Percentiles rank a stretch among this genome's conserved stretches.
Evolutionary conservation across 2,888 invertebrate species (phyloP).

Genomic region (Phorcus lineatus): DNA sequence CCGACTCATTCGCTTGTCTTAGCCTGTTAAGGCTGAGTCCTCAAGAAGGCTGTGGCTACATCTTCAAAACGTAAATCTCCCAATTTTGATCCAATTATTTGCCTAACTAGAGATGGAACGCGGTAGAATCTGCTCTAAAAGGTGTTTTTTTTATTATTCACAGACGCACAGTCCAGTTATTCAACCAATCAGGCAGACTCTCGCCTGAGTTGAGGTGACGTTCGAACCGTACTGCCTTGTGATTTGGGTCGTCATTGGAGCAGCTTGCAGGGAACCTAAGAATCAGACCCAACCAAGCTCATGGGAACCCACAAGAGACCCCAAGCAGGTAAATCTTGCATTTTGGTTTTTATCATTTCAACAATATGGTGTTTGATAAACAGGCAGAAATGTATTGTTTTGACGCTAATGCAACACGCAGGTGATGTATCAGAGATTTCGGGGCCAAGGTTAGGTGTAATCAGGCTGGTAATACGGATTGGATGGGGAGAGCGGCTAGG

Average conservation of each 20-base stretch:
- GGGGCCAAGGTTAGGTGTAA: background rate
- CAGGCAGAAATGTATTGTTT: constrained; percentile 8
- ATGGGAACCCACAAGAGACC: background rate
- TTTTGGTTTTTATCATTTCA: constrained; percentile 20
- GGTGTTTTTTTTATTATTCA: constrained; percentile 9
- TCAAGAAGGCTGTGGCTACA: background rate
- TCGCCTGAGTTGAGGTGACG: constrained; percentile 4
- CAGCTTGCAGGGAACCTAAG: background rate
- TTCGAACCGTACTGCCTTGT: background rate
- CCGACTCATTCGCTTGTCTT: background rate
- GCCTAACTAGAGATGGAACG: constrained; percentile 9
- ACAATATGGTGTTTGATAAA: constrained; percentile 2
- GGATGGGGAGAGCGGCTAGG: background rate
- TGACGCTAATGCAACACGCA: background rate
- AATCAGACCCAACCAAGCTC: no score
- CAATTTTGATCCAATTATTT: constrained; percentile 22
- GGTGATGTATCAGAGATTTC: no score
- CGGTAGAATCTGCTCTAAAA: constrained; percentile 6
- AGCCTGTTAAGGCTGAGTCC: background rate
- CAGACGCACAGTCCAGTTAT: background rate
- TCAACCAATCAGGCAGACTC: constrained; percentile 11
- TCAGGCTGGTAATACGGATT: constrained; percentile 9
- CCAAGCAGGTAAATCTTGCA: constrained; percentile 22
- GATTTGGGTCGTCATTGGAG: background rate
- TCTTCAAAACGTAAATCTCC: constrained; percentile 21